Evolutionary conservation across 2,797 vertebrate genomes (phyloP), one percentile per base, ranked within the genome.

Genomic region (Danio aesculapii): DNA sequence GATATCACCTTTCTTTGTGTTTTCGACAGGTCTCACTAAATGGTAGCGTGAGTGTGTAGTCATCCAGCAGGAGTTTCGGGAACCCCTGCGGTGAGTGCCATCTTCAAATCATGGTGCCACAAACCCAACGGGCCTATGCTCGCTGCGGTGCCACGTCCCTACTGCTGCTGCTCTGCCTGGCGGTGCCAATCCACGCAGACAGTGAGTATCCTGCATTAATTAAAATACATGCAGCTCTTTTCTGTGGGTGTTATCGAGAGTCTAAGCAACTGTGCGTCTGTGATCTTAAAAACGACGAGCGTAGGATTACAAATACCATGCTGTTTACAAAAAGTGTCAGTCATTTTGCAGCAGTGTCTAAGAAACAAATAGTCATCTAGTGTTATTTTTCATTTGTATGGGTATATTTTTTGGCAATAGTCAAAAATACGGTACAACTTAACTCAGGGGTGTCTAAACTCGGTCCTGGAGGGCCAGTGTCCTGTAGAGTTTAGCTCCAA

Each of bases 21-120:
- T 61, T 19, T 47, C 17, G 2, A 4, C 86, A 94, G 94, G 92
- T 91, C 82, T 85, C 79, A 59, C 78, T 87, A 77, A 62, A 87
- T 91, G 85, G 89, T 83, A 75, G 85, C 55, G 74, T 90, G 86
- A 91, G 85, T 49, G 84, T 77, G 41, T 88, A 90, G 88, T 85
- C 74, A 80, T 84, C 58, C 83, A 88, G 82, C 88, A 80, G 89
- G 89, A 87, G 89, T 41, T 84, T 88, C 84, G 87, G 86, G 88
- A 85, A 90, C 86, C 88, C 87, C 84, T 90, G 92, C 88, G 90
- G 89, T 91, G 89, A 75, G 87, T 79, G 90, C 90, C 85, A 0
- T 80, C 91, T 90, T 89, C 79, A 88, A 91, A 94, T 88, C 90
- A 97, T 97, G 96, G 94, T 94, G 92, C 92, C 91, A 83, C 88